These are phyloP conservation scores for Lymantria monacha DNA, from an alignment of 2,888 invertebrate genomes.

Conservation along the genomic window DNA sequence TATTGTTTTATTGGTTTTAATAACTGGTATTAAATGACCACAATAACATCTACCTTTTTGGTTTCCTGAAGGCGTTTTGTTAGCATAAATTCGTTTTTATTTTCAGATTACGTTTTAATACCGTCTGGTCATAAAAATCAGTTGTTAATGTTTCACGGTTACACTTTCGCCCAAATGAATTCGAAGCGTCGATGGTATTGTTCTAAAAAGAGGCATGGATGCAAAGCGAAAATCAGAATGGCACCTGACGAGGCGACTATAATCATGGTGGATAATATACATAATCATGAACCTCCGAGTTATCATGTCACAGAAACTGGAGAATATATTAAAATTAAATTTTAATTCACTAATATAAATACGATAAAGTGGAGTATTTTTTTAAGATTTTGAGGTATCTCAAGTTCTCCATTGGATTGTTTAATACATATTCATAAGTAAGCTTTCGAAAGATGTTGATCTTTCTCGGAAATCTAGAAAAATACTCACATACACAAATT, in stretches of 20 bases:
- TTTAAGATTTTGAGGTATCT: not conserved
- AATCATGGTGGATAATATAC: constrained; percentile 16
- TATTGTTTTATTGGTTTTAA: too few relatives aligned
- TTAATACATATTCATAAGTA: too few relatives aligned
- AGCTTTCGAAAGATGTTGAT: too few relatives aligned
- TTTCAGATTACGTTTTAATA: constrained; percentile 29
- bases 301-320: constrained; percentile 28
- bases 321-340: constrained; percentile 14
- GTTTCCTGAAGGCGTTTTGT: too few relatives aligned
- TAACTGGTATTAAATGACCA: too few relatives aligned
- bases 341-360: not conserved
- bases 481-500: too few relatives aligned
- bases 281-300: constrained; percentile 36
- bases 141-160: constrained; percentile 32
- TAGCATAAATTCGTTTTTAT: not conserved
- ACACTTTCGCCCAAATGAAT: constrained; percentile 30
- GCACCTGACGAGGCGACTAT: constrained; percentile 21
- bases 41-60: too few relatives aligned
- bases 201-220: constrained; percentile 25
- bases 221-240: constrained; percentile 32
- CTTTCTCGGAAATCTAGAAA: not conserved
- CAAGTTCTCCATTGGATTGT: too few relatives aligned
- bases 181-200: constrained; percentile 31
- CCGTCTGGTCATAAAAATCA: constrained; percentile 18
- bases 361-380: not conserved